Evolutionary conservation across 2,888 invertebrate species (phyloP), one percentile per base, ranked within the genome.

Genomic region (Neuroscelio doddi): DNA sequence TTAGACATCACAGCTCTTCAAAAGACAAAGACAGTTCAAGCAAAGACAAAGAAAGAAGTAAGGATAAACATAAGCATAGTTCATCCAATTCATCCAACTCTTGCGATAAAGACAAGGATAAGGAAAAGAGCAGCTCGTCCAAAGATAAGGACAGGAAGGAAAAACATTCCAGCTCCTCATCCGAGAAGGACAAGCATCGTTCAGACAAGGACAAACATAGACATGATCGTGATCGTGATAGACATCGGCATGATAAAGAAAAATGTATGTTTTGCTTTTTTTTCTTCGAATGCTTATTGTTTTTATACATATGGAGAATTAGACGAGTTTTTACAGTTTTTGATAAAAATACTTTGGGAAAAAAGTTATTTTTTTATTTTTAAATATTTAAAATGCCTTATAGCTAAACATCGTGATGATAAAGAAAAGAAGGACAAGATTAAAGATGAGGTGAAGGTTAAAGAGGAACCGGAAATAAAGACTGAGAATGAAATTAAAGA

Each of bases 401-500:
- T 41, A 83, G 83, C 79, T 24, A 84, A 82, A 61, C 79, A 81
- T 65, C 76, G 75, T 10, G 82, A 88, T 78, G 89, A 89, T 52
- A 90, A 88, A 75, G 88, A 90, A 73, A 88, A 87, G 84, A 89
- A 83, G 46, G 84, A 86, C 15, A 81, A 86, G 56, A 85, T 86
- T 69, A 85, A 86, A 69, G 86, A 87, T 71, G 79, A 75, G 9
- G 14, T 17, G 7, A 66, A 64, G 51, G 36, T 64, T 16, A 85
- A 86, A 69, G 86, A 87, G 68, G 79, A 76, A 56, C 50, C 51
- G 56, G 50, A 71, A 47, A 72, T 69, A 64, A 70, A 73, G 46
- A 69, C 72, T 64, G 76, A 76, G 44, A 53, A 73, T 26, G 69
- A 69, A 52, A 61, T 66, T 9, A 73, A 74, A 49, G 68, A 73